Evolutionary conservation across 1,140 invertebrate genomes (phyloP).

Genomic region (Euborellia annulipes): DNA sequence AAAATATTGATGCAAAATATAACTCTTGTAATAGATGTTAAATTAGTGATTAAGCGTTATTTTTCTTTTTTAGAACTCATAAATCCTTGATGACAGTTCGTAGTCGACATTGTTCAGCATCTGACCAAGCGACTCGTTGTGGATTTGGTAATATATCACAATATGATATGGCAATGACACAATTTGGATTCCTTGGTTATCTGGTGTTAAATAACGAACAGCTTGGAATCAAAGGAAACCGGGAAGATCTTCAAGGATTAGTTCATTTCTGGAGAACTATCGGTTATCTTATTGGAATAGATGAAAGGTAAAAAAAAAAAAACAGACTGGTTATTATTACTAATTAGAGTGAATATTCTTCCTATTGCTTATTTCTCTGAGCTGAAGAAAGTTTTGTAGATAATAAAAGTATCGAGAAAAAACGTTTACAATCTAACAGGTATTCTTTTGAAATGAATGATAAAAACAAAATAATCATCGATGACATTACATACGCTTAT

Average conservation of each 20-base stretch:
- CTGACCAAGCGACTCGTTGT: conserved; percentile 27
- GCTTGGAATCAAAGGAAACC: conserved; percentile 39
- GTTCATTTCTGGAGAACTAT: conserved; percentile 72
- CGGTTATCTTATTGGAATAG: conserved; percentile 61
- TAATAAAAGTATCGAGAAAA: too few species aligned
- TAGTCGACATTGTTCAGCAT: conserved; percentile 43
- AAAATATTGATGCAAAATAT: neutral
- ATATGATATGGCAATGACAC: conserved; percentile 66
- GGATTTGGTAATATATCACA: conserved; percentile 41
- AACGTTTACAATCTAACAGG: too few species aligned
- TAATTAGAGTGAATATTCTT: too few species aligned
- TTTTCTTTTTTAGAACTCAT: conserved; percentile 17
- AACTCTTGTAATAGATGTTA: neutral
- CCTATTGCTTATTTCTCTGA: too few species aligned
- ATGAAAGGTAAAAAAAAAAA: conserved; percentile 50
- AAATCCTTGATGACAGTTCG: conserved; percentile 48
- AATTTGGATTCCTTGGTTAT: conserved; percentile 74
- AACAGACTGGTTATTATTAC: too few species aligned
- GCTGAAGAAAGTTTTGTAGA: too few species aligned
- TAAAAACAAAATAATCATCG: too few species aligned
- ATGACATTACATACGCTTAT: too few species aligned
- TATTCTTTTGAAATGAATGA: too few species aligned
- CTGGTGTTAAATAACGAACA: conserved; percentile 44
- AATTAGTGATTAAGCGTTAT: neutral
- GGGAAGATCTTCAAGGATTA: conserved; percentile 47